Conservation (phyloP, 2,113 vertebrate species). For the Bothrops jararaca region DNA sequence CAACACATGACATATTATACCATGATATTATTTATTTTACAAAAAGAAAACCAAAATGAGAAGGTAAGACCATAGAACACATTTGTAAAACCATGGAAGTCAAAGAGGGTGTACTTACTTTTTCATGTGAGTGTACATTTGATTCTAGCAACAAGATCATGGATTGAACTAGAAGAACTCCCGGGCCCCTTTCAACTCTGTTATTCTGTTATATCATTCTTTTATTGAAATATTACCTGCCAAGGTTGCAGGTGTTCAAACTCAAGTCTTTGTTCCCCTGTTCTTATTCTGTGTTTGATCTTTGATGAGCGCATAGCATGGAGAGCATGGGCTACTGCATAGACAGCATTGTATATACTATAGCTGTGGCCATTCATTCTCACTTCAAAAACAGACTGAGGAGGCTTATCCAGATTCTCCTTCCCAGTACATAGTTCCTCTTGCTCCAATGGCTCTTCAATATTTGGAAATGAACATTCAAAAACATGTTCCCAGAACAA, state of each 20-base stretch:
- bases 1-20: too few relatives aligned
- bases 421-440: background rate
- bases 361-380: constrained; percentile 4
- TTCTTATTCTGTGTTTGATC: background rate
- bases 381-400: background rate
- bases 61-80: too few relatives aligned
- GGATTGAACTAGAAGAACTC: background rate
- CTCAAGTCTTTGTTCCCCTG: background rate
- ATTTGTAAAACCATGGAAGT: too few relatives aligned
- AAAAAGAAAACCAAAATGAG: too few relatives aligned
- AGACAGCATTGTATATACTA: constrained; percentile 2
- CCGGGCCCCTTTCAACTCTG: background rate
- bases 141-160: too few relatives aligned
- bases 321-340: background rate
- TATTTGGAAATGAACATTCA: background rate
- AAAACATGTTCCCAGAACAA: constrained; percentile 7
- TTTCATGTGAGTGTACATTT: too few relatives aligned
- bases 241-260: background rate
- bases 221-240: background rate
- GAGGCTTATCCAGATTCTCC: background rate
- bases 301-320: background rate
- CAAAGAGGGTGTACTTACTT: too few relatives aligned
- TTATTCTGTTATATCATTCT: background rate
- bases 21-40: too few relatives aligned
- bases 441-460: too few relatives aligned